These are phyloP conservation scores for Ctena decussata DNA, from an alignment of 2,888 invertebrate genomes.

Conservation along the genomic window DNA sequence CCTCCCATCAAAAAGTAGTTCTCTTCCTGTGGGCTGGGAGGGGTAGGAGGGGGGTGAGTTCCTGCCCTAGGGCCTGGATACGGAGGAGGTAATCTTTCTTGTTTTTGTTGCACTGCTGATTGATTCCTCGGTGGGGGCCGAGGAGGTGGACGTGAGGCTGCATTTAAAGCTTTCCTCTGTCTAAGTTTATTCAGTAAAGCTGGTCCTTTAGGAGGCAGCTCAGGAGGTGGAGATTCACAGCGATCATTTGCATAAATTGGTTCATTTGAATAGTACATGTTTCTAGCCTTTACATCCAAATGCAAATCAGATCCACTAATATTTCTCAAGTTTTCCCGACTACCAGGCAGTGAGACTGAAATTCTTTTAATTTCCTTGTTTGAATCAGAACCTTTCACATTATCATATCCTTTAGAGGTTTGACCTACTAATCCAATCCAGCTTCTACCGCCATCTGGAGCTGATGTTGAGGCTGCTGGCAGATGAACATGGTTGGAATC, in stretches of 20 bases:
- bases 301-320: constrained; percentile 58
- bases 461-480: constrained; percentile 60
- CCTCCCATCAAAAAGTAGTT: constrained; percentile 68
- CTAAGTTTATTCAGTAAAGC: constrained; percentile 69
- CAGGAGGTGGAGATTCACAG: constrained; percentile 74
- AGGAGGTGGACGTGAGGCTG: constrained; percentile 53
- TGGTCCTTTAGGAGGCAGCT: constrained; percentile 82
- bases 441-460: constrained; percentile 50
- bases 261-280: constrained; percentile 53
- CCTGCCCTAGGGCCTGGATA: constrained; percentile 39
- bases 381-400: constrained; percentile 35
- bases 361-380: constrained; percentile 59
- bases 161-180: constrained; percentile 33
- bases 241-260: constrained; percentile 79
- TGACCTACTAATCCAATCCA: constrained; percentile 23
- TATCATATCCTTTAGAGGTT: constrained; percentile 64
- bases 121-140: constrained; percentile 50
- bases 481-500: constrained; percentile 75
- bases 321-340: constrained; percentile 60
- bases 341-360: constrained; percentile 55
- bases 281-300: constrained; percentile 21
- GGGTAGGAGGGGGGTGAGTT: constrained; percentile 23
- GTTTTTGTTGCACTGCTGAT: constrained; percentile 14
- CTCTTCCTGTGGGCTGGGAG: constrained; percentile 58
- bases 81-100: constrained; percentile 32